Percentiles rank a stretch among this genome's conserved stretches.
Evolutionary conservation across 2,888 invertebrate genomes (phyloP).

Genomic region (Clepsis dumicolana): DNA sequence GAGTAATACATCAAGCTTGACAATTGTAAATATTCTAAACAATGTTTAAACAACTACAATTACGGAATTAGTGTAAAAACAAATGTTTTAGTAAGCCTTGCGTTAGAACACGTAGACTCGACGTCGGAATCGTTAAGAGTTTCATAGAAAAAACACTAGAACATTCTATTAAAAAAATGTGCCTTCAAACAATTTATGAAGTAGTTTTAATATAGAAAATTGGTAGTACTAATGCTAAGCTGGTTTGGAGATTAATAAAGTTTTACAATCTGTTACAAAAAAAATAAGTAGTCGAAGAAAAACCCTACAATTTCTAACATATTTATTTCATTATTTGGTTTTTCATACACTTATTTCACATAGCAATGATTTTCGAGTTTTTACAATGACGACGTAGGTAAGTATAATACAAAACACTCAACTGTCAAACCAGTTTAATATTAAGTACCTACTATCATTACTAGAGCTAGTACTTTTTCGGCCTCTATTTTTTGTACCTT

Average conservation of each 20-base stretch:
- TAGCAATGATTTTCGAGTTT: too few relatives aligned
- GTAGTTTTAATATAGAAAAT: slow-evolving; percentile 67
- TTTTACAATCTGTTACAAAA: not conserved
- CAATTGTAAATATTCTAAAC: slow-evolving; percentile 39
- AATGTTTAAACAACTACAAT: slow-evolving; percentile 21
- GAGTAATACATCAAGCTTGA: slow-evolving; percentile 65
- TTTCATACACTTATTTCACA: too few relatives aligned
- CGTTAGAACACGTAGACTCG: slow-evolving; percentile 37
- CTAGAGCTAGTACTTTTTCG: slow-evolving; percentile 37
- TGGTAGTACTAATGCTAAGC: slow-evolving; percentile 5
- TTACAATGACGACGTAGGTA: too few relatives aligned
- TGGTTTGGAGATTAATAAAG: not conserved
- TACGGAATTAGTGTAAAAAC: slow-evolving; percentile 18
- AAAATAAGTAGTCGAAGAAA: too few relatives aligned
- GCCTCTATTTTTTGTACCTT: slow-evolving; percentile 41
- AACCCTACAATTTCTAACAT: too few relatives aligned
- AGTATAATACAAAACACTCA: not conserved
- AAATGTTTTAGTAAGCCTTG: slow-evolving; percentile 24
- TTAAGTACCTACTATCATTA: not conserved
- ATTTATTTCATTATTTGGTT: too few relatives aligned
- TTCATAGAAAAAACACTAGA: slow-evolving; percentile 59
- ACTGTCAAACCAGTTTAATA: slow-evolving; percentile 4
- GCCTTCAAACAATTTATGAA: slow-evolving; percentile 80
- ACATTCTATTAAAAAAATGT: slow-evolving; percentile 80
- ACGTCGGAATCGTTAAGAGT: slow-evolving; percentile 45